These are phyloP conservation scores for Uria lomvia DNA, from an alignment of 2,113 vertebrate species.

Conservation along the genomic window DNA sequence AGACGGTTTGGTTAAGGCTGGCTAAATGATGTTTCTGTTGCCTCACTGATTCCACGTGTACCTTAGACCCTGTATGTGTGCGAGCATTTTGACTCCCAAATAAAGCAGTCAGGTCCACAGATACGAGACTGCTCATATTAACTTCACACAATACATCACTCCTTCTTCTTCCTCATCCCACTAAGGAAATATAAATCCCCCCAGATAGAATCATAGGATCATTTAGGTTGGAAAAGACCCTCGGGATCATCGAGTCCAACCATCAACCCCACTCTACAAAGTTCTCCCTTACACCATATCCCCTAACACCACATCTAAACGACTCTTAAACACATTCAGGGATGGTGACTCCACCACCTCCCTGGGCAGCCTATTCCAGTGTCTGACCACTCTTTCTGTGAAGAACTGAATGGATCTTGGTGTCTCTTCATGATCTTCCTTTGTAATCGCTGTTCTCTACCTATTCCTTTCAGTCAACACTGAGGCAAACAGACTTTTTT, in stretches of 20 bases:
- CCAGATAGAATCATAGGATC: too few species aligned
- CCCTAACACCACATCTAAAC: too few species aligned
- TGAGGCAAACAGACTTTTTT: neutral
- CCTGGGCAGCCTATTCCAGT: too few species aligned
- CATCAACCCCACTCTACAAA: too few species aligned
- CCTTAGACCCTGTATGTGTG: neutral
- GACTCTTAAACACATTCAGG: too few species aligned
- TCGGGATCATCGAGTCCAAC: too few species aligned
- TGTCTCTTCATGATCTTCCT: neutral
- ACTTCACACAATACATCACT: neutral
- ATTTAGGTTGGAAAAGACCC: too few species aligned
- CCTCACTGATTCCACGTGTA: neutral
- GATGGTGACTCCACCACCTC: too few species aligned
- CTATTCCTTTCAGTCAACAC: neutral
- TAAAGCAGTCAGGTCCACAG: neutral
- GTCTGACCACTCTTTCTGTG: too few species aligned
- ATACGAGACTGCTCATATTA: neutral
- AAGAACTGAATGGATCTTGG: neutral
- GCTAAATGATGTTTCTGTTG: neutral
- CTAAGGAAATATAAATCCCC: neutral
- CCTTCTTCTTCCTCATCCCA: neutral
- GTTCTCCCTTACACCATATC: too few species aligned
- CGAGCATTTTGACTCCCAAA: neutral
- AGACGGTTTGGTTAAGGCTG: neutral
- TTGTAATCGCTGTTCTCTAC: neutral